Base-by-base conservation (phyloP, 2,797 vertebrate species). In the Euphonia xanthogaster region DNA sequence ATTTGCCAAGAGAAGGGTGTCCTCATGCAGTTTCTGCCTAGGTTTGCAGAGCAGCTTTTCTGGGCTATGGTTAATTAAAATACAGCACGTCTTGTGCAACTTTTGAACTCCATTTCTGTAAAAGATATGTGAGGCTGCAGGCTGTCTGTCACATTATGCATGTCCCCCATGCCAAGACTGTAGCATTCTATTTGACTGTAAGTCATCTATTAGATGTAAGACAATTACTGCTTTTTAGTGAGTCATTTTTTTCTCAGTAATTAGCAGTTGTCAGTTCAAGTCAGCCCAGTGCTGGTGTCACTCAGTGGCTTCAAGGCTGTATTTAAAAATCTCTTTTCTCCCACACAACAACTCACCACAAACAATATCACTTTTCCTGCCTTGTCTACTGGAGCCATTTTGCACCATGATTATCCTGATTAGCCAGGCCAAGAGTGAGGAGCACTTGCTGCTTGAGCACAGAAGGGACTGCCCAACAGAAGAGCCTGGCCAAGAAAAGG, bases 181-280 rank as follows among this genome's bases (percentile, higher is more conserved):
- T 47, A 93, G 74, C 63, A 62, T 92, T 84, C 83, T 91, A 60
- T 94, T 94, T 94, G 58, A 70, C 73, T 93, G 55, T 81, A 95
- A 94, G 85, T 94, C 61, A 91, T 71, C 74, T 39, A 44, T 92
- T 85, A 92, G 55, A 84, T 28, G 33, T 71, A 93, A 84, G 85
- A 79, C 88, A 93, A 94, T 94, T 94, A 92, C 54, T 88, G 73
- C 45, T 27, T 91, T 94, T 96, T n/a, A 93, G 82, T 86, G 77
- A 94, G 74, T 85, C 66, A 85, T 57, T 96, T 92, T 94, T 94
- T 94, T 93, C 67, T 84, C 76, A 71, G 90, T 94, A 96, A 95
- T 95, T 93, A 94, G 76, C 65, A 88, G 91, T 9, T 91, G 85
- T 94, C 89, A 73, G 89, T 90, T 94, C 91, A 82, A 78, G 60